phyloP scores from a whole-genome alignment of 2,113 vertebrate genomes.

The Chionodraco myersi region DNA sequence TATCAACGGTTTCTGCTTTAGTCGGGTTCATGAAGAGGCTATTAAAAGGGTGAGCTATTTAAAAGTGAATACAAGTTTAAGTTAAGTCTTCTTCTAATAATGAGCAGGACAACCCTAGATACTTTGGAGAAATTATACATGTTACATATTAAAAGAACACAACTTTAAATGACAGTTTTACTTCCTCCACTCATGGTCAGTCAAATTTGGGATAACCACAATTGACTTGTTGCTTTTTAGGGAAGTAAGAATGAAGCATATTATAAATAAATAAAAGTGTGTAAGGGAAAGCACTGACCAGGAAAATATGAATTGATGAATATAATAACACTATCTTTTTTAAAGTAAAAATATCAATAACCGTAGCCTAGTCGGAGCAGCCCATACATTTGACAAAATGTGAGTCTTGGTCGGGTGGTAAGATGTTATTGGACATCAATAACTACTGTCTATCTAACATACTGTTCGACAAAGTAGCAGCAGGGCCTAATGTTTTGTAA shows the following conservation, averaged over 20 bases:
- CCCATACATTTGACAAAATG: too few relatives aligned
- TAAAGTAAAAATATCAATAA: too few relatives aligned
- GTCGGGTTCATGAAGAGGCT: background rate
- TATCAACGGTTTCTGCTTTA: background rate
- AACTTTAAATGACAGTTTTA: background rate
- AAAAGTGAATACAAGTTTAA: background rate
- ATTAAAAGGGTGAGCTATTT: background rate
- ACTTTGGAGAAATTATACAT: background rate
- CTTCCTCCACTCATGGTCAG: background rate
- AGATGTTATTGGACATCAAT: too few relatives aligned
- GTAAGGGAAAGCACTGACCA: too few relatives aligned
- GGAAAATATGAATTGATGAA: too few relatives aligned
- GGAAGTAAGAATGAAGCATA: background rate
- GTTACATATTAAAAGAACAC: background rate
- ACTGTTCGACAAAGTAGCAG: background rate
- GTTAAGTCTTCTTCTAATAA: background rate
- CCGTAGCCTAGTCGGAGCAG: too few relatives aligned
- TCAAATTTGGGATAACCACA: background rate
- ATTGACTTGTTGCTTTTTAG: background rate
- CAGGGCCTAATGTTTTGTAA: background rate
- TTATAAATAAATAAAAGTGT: background rate
- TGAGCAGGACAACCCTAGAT: background rate
- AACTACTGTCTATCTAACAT: too few relatives aligned
- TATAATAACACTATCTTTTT: too few relatives aligned
- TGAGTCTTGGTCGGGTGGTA: too few relatives aligned